Conservation (phyloP, 2,888 invertebrate genomes). For the Xestia ashworthii region DNA sequence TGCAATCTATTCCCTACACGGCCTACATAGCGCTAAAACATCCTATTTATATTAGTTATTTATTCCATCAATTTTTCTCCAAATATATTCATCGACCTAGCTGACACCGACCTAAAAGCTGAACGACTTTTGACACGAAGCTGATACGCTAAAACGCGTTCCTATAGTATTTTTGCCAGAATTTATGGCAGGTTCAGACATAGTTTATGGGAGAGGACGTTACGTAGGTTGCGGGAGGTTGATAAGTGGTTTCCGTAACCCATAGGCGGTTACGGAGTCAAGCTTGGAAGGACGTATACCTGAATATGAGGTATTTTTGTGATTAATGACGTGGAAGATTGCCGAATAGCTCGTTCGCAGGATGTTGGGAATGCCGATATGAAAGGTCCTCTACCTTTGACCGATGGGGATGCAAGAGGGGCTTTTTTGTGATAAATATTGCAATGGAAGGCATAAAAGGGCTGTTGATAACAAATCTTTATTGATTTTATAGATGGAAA, state of each 20-base stretch:
- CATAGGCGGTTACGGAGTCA: constrained; percentile 40
- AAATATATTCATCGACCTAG: constrained; percentile 46
- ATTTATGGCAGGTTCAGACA: constrained; percentile 49
- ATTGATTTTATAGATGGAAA: neutral
- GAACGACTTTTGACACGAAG: constrained; percentile 57
- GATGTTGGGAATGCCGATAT: constrained; percentile 17
- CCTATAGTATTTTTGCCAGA: constrained; percentile 47
- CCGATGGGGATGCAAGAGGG: neutral
- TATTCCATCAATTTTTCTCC: constrained; percentile 32
- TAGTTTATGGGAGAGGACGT: constrained; percentile 54
- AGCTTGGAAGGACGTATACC: constrained; percentile 41
- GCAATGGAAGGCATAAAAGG: neutral
- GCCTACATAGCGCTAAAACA: constrained; percentile 7
- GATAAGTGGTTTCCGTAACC: constrained; percentile 65
- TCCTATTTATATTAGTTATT: constrained; percentile 13
- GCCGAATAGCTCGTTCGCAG: neutral
- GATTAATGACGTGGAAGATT: constrained; percentile 35
- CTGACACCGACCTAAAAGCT: constrained; percentile 40
- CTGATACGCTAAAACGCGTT: constrained; percentile 45
- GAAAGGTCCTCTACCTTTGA: constrained; percentile 1
- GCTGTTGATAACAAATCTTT: neutral
- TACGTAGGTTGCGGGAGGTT: constrained; percentile 36
- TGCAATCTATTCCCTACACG: constrained; percentile 7
- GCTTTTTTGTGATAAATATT: constrained; percentile 5
- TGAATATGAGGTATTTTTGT: constrained; percentile 43